These are phyloP conservation scores for Trichonephila clavata DNA, from an alignment of 1,140 invertebrate genomes.

Conservation along the genomic window DNA sequence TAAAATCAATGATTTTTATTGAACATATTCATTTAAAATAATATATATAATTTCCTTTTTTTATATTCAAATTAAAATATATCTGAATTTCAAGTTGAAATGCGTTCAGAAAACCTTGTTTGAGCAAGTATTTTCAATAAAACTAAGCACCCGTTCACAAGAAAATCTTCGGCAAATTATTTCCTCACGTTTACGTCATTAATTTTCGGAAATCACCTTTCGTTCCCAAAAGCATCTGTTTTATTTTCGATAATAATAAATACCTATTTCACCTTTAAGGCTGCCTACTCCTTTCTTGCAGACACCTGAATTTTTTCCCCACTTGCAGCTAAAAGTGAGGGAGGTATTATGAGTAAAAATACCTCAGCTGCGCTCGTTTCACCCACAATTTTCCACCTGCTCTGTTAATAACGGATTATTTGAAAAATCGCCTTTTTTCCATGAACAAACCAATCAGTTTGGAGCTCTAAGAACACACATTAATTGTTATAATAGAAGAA, in stretches of 20 bases:
- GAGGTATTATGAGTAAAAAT: not conserved
- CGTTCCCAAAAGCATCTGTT: not conserved
- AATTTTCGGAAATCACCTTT: not conserved
- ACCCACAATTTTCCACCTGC: slow-evolving; percentile 3
- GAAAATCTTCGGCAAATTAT: not conserved
- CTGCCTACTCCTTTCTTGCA: slow-evolving; percentile 1
- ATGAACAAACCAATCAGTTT: too few relatives aligned
- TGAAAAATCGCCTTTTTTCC: too few relatives aligned
- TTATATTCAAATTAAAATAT: too few relatives aligned
- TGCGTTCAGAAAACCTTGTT: too few relatives aligned
- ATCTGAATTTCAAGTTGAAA: too few relatives aligned
- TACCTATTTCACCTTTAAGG: not conserved
- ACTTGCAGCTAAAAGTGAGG: slow-evolving; percentile 7
- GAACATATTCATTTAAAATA: too few relatives aligned
- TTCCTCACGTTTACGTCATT: not conserved
- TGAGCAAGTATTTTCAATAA: too few relatives aligned
- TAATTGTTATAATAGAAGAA: too few relatives aligned
- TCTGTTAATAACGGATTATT: not conserved
- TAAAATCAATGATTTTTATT: too few relatives aligned
- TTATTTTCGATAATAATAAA: not conserved
- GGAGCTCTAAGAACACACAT: too few relatives aligned
- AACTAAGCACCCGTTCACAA: not conserved
- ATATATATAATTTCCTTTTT: too few relatives aligned
- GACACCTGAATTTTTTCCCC: not conserved
- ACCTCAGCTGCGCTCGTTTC: slow-evolving; percentile 10